phyloP scores from a whole-genome alignment of 92 coral and sea anemone genomes.

The Siderastrea radians region DNA sequence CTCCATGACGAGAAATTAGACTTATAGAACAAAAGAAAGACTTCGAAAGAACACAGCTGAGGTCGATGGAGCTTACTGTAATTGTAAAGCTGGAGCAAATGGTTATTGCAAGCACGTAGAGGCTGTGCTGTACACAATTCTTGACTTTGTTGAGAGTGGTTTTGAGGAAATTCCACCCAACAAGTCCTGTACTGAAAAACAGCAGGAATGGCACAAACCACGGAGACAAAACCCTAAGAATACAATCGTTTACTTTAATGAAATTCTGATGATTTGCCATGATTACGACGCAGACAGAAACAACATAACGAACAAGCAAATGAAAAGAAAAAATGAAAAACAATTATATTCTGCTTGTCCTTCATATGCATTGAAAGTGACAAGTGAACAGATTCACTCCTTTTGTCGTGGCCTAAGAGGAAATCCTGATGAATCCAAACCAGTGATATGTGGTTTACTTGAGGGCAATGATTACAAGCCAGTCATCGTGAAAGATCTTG shows the following conservation, averaged over 20 bases:
- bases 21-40: conserved; percentile 4
- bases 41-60: conserved; percentile 9
- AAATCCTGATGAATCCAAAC: no score
- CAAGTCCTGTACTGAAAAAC: conserved; percentile 50
- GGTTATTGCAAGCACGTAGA: conserved; percentile 45
- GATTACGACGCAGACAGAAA: conserved; percentile 24
- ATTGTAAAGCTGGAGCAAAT: conserved; percentile 44
- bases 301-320: not conserved
- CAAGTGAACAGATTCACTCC: conserved; percentile 12
- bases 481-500: conserved; percentile 10
- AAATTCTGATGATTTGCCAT: conserved; percentile 13
- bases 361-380: no score
- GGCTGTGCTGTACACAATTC: conserved; percentile 46
- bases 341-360: conserved; percentile 23
- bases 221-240: not conserved
- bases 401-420: no score
- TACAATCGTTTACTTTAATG: not conserved
- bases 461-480: conserved; percentile 40
- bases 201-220: conserved; percentile 56
- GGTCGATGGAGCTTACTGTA: conserved; percentile 14
- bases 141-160: conserved; percentile 49
- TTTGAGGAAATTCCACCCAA: conserved; percentile 44
- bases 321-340: conserved; percentile 26
- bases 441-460: conserved; percentile 7
- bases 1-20: conserved; percentile 4